A percentile compares a stretch with the other conserved stretches of the same genome.
Evolutionary conservation across 1,140 invertebrate genomes (phyloP).

Genomic region (Episyrphus balteatus): DNA sequence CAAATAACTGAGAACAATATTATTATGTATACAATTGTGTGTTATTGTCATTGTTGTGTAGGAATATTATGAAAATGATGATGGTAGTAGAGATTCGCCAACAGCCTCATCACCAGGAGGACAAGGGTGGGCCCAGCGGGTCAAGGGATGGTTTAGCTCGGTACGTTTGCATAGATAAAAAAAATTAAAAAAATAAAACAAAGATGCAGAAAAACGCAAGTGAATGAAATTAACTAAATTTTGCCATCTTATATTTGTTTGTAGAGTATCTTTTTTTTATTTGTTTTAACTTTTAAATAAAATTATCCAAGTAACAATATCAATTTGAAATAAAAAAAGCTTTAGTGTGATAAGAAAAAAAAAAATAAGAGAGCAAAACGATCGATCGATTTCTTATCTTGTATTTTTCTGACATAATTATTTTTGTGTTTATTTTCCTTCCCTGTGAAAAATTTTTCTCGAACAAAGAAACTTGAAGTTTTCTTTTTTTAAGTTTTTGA

Average conservation of each 20-base stretch:
- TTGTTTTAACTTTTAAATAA: background rate
- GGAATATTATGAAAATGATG: conserved; percentile 36
- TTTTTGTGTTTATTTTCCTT: background rate
- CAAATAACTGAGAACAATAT: no score
- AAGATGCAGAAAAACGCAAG: background rate
- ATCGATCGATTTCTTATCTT: background rate
- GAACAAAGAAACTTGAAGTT: background rate
- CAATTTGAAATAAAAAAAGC: background rate
- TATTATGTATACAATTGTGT: background rate
- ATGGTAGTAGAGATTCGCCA: conserved; percentile 33
- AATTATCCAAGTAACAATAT: background rate
- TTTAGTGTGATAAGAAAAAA: no score
- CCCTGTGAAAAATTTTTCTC: background rate
- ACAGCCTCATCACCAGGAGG: conserved; percentile 43
- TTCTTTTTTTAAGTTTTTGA: no score
- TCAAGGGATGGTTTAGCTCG: conserved; percentile 53
- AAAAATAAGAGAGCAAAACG: no score
- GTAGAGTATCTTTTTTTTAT: background rate
- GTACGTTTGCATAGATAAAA: conserved; percentile 38
- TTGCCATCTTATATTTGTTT: no score
- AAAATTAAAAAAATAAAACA: background rate
- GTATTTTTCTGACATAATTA: background rate
- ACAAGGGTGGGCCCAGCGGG: conserved; percentile 53
- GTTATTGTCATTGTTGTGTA: conserved; percentile 14
- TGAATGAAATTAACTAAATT: no score